Base-by-base conservation (phyloP, 2,797 vertebrate species). In the Cephalopachus bancanus region DNA sequence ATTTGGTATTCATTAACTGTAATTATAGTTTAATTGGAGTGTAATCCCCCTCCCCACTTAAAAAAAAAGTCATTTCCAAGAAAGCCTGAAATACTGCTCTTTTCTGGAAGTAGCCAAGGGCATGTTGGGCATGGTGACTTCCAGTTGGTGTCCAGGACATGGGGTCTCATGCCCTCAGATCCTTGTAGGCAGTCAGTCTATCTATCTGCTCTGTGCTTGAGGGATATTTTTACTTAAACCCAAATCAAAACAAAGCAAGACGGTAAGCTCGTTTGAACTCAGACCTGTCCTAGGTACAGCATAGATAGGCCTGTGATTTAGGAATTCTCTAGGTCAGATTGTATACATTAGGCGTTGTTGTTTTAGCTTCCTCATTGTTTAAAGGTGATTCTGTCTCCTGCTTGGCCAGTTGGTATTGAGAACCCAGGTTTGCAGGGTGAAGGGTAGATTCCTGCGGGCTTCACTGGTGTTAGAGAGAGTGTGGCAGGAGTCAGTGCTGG, bases 1-100 rank as follows among this genome's bases (percentile, higher is more conserved):
- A 98, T 98, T 98, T 98, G 98, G 97, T 98, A 98, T 98, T 99
- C 98, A 98, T 99, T 99, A 99, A 97, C 98, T 97, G 94, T 98
- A 99, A 99, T 99, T 98, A 98, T 97, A 98, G 93, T 98, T 98
- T 98, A 98, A 98, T 99, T 98, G 98, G 97, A 98, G 97, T 99
- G 98, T 99, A 98, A 98, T 98, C 92, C 98, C 83, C 88, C 94
- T 94, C 62, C 14, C 72, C 80, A 57, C 97, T 91, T 49, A 93
- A 84, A 97, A 86, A 91, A 90, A 94, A 83, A 94, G 30, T 83
- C 83, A 72, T 96, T 97, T 95, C 86, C 57, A 69, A 90, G 80
- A 80, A 83, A 95, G 84, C 44, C 78, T 87, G 62, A 87, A 57
- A 89, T 69, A 88, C 69, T 91, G 0, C 74, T 91, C 79, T 91